Base-by-base conservation (phyloP, 2,797 vertebrate genomes). In the Xenops minutus region DNA sequence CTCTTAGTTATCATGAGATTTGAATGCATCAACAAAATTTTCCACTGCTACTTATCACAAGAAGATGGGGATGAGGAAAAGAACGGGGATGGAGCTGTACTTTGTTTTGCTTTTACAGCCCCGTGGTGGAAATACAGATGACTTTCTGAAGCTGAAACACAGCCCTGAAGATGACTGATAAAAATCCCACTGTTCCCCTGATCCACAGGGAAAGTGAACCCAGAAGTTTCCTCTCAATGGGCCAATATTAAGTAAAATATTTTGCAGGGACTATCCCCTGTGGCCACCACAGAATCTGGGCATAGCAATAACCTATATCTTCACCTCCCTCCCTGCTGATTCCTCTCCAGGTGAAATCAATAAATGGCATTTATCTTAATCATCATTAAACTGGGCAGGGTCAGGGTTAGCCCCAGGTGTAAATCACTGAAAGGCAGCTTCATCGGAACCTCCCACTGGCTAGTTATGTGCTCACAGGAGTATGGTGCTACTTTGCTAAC, bases 401-500 rank as follows among this genome's bases (percentile, higher is more conserved):
- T 8, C 36, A 39, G 51, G 34, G 24, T 20, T 39, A 59, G 55
- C 2, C 32, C 46, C 44, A 44, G 72, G 20, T 64, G 34, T 43
- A n/a, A 18, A 32, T 6, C 36, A 19, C 27, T 32, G 10, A 21
- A 14, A 9, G 13, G 10, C 22, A 14, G 4, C 36, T 36, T 43
- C 49, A 62, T 3, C 71, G 32, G 58, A 75, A 20, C 71, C 15
- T 61, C 23, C 36, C 37, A 6, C 4, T 2, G 9, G 23, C 30
- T 21, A 6, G 8, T 55, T 23, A 1, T 0, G 10, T 2, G 19
- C 30, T 55, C 1, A 3, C 30, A 34, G n/a, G 30, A 58, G 0
- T 20, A 6, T 10, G 10, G 34, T 2, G 5, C 2, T 3, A 24
- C 13, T 39, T 10, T 68, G 39, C 11, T 9, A 22, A 48, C 10